Conservation (phyloP, 2,113 vertebrate species). For the Malaclemys terrapin region DNA sequence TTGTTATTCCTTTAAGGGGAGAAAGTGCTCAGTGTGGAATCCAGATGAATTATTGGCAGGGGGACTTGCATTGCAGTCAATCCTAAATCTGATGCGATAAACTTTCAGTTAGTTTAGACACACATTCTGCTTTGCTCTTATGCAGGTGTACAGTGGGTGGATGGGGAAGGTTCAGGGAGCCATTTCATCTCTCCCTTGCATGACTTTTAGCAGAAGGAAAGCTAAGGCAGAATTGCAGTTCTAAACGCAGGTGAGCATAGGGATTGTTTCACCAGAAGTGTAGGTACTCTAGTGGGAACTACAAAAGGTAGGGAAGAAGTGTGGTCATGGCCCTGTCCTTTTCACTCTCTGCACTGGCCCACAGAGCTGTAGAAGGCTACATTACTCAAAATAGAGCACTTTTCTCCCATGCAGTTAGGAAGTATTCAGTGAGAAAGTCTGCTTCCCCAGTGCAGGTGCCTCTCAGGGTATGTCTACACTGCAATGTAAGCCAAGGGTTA, state of each 20-base stretch:
- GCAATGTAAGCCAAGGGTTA: background rate
- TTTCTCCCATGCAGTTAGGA: background rate
- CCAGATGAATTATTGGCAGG: background rate
- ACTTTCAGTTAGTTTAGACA: background rate
- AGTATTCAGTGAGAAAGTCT: background rate
- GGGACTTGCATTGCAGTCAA: background rate
- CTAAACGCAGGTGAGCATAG: background rate
- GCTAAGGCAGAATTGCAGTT: accelerated
- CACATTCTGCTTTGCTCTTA: background rate
- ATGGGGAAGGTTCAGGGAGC: background rate
- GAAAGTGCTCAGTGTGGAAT: background rate
- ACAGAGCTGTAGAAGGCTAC: accelerated
- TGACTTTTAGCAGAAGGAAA: background rate
- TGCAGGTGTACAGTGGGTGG: background rate
- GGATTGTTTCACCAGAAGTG: background rate
- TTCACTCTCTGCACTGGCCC: background rate
- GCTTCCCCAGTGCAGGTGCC: background rate
- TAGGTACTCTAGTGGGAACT: background rate
- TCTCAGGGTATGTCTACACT: background rate
- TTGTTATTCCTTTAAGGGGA: background rate
- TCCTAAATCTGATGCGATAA: accelerated
- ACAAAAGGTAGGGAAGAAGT: background rate
- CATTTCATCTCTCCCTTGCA: background rate
- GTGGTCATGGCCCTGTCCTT: background rate
- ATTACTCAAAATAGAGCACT: background rate